Evolutionary conservation across 2,113 vertebrate species (phyloP).

Genomic region (Rhinoptilus africanus): DNA sequence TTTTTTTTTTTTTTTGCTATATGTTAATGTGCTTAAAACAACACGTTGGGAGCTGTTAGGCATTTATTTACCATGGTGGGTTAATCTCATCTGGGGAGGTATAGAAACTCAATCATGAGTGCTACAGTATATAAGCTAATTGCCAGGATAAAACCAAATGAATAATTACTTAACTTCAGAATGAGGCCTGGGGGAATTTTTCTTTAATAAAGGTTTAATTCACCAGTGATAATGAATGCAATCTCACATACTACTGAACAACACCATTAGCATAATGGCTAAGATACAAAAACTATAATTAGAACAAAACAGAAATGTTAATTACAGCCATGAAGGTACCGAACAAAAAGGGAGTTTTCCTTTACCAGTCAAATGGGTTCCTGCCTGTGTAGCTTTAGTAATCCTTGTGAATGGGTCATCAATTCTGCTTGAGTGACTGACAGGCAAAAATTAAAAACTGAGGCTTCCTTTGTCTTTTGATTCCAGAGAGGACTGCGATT

Average conservation of each 20-base stretch:
- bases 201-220: slow-evolving; percentile 89
- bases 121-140: slow-evolving; percentile 84
- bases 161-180: slow-evolving; percentile 86
- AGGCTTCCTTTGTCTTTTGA: background rate
- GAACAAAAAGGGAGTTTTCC: slow-evolving; percentile 71
- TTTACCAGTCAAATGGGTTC: slow-evolving; percentile 33
- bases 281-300: slow-evolving; percentile 86
- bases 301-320: slow-evolving; percentile 83
- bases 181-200: slow-evolving; percentile 84
- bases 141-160: slow-evolving; percentile 85
- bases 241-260: slow-evolving; percentile 86
- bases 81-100: slow-evolving; percentile 80
- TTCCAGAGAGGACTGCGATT: background rate
- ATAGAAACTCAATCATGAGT: slow-evolving; percentile 78
- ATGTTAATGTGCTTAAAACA: slow-evolving; percentile 66
- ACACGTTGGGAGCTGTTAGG: slow-evolving; percentile 64
- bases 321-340: slow-evolving; percentile 78
- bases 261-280: slow-evolving; percentile 85
- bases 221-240: slow-evolving; percentile 88
- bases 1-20: slow-evolving; percentile 34
- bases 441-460: slow-evolving; percentile 42
- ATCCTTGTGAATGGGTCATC: background rate
- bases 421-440: background rate
- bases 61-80: slow-evolving; percentile 78
- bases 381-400: background rate